phyloP scores from a whole-genome alignment of 2,797 vertebrate genomes.

The Balearica regulorum region DNA sequence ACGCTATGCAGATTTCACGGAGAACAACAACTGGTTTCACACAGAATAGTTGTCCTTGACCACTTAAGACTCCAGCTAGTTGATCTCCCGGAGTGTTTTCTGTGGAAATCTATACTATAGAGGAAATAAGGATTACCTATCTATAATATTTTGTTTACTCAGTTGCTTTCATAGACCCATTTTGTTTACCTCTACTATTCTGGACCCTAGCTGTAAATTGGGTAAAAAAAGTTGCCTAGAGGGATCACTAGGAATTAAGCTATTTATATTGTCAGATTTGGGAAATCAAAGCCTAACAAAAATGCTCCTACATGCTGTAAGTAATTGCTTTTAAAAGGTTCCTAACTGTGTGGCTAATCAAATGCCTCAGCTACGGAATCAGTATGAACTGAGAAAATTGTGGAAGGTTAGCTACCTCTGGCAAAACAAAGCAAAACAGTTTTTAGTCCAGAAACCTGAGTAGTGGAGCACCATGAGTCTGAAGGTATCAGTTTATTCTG shows the following conservation, averaged over 20 bases:
- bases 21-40: not conserved
- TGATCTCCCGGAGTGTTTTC: not conserved
- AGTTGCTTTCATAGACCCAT: not conserved
- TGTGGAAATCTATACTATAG: not conserved
- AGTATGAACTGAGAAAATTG: not conserved
- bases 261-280: not conserved
- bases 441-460: not conserved
- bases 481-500: not conserved
- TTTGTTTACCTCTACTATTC: not conserved
- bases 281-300: not conserved
- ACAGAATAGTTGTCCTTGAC: not conserved
- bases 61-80: not conserved
- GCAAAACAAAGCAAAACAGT: not conserved
- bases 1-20: not conserved
- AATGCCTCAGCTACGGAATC: not conserved
- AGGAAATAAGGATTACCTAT: not conserved
- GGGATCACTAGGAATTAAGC: not conserved
- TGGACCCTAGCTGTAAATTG: not conserved
- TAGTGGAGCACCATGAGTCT: not conserved
- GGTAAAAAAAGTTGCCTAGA: not conserved
- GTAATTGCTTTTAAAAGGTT: constrained; percentile 14
- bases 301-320: not conserved
- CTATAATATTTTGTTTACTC: not conserved
- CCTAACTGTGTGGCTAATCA: not conserved
- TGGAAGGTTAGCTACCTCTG: not conserved